Percentiles rank a stretch among this genome's conserved stretches.
These are phyloP conservation scores for Amazona vittata DNA, from an alignment of 2,113 vertebrate species.

Conservation along the genomic window DNA sequence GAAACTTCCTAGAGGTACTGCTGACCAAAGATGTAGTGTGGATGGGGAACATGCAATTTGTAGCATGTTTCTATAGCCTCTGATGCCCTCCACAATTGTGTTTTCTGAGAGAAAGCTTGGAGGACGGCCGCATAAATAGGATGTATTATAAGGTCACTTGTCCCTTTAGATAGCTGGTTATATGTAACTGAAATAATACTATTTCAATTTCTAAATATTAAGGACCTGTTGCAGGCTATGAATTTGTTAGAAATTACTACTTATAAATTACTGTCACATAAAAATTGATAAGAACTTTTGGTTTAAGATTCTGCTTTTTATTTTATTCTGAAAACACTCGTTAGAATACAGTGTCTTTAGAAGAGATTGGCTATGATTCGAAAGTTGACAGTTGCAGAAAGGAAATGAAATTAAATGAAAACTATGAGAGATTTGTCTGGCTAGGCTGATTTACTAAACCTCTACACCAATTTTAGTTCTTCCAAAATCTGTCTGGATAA, in stretches of 20 bases:
- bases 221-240: neutral
- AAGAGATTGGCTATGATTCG: neutral
- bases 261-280: neutral
- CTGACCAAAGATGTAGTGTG: neutral
- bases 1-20: neutral
- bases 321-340: neutral
- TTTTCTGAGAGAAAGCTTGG: neutral
- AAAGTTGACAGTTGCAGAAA: neutral
- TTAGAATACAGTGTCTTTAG: neutral
- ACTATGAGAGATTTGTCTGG: neutral
- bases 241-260: neutral
- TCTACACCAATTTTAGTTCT: neutral
- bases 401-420: neutral
- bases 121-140: neutral
- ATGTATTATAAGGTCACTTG: neutral
- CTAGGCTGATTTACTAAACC: neutral
- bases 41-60: neutral
- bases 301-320: neutral
- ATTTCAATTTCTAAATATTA: neutral
- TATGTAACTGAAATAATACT: neutral
- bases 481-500: neutral
- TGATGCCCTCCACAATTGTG: neutral
- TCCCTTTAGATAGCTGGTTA: neutral
- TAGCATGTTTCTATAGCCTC: neutral
- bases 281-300: neutral